A percentile compares a stretch with the other conserved stretches of the same genome.
Conservation (phyloP, 2,888 invertebrate species). For the Incurvaria masculella region DNA sequence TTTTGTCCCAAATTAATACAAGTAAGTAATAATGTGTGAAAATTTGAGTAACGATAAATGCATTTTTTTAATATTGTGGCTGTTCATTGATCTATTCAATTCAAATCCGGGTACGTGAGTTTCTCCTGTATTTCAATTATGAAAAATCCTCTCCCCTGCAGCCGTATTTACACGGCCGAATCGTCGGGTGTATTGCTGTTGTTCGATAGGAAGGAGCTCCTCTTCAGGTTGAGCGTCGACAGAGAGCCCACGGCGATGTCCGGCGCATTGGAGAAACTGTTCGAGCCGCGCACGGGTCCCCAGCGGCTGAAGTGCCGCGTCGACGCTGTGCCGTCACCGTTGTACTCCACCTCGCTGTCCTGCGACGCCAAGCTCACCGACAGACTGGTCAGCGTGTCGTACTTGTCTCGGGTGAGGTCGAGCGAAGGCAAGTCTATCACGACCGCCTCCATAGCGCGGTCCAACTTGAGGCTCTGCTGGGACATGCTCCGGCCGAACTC, state of each 20-base stretch:
- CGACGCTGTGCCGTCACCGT: conserved; percentile 16
- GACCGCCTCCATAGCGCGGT: conserved; percentile 40
- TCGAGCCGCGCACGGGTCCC: conserved; percentile 51
- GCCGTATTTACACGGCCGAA: conserved; percentile 32
- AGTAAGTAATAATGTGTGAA: too few relatives aligned
- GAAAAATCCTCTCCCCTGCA: too few relatives aligned
- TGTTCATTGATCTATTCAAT: conserved; percentile 2
- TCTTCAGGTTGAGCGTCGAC: conserved; percentile 35
- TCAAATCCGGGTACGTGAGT: too few relatives aligned
- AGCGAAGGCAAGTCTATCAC: conserved; percentile 40
- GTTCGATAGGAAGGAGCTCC: conserved; percentile 24
- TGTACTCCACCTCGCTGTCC: conserved; percentile 21
- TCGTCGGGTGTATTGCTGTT: conserved; percentile 25
- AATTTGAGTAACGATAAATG: too few relatives aligned
- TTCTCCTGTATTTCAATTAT: too few relatives aligned
- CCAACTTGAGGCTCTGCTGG: conserved; percentile 39
- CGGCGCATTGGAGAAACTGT: conserved; percentile 36
- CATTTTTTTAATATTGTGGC: conserved; percentile 3
- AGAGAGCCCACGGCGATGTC: conserved; percentile 38
- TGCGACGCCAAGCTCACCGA: conserved; percentile 23
- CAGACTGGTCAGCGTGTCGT: conserved; percentile 28
- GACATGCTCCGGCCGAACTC: conserved; percentile 36
- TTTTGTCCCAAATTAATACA: too few relatives aligned
- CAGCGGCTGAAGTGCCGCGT: conserved; percentile 36
- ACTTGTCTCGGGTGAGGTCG: conserved; percentile 27